Evolutionary conservation across 2,113 vertebrate genomes (phyloP), one percentile per base, ranked within the genome.

Genomic region (Campylomormyrus numenius): DNA sequence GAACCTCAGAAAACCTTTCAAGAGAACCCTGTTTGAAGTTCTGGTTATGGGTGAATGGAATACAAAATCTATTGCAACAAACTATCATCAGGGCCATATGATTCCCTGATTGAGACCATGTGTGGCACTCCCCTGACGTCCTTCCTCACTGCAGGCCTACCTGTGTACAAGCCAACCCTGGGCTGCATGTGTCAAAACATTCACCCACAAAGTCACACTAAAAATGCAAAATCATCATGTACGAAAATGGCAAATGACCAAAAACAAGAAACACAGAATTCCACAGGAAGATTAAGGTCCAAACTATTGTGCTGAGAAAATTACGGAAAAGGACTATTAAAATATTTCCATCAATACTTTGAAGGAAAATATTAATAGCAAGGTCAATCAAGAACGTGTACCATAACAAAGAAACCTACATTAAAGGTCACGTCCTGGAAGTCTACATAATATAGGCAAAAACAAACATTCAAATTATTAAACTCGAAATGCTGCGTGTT

Each of bases 61-160:
- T 95, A 95, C 95, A 95, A 97, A 96, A 96, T 97, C 95, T 96
- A 95, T 96, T 95, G 96, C 95, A 95, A 95, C 96, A 96, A 96
- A 96, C 92, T 95, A 96, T 96, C 95, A 95, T 95, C 94, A 95
- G 96, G 95, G 94, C 95, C 91, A 93, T 95, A 95, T 93, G 96
- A 96, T 96, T 94, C 94, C 94, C 95, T 97, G 97, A 97, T 97
- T 97, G 97, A 95, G 97, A 96, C 96, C 97, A 97, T 97, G 95
- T 97, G 97, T 97, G 94, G 93, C 94, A 92, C 93, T 93, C 94
- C 93, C 94, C 94, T 94, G 95, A 94, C 95, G 94, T 91, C 94
- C 93, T 89, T 95, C 95, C 96, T 95, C 95, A 95, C 95, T 77
- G 45, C 42, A 58, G 49, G 24, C 84, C 91, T 92, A 91, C 91